Conservation (phyloP, 1,140 invertebrate genomes). For the Apis florea region DNA sequence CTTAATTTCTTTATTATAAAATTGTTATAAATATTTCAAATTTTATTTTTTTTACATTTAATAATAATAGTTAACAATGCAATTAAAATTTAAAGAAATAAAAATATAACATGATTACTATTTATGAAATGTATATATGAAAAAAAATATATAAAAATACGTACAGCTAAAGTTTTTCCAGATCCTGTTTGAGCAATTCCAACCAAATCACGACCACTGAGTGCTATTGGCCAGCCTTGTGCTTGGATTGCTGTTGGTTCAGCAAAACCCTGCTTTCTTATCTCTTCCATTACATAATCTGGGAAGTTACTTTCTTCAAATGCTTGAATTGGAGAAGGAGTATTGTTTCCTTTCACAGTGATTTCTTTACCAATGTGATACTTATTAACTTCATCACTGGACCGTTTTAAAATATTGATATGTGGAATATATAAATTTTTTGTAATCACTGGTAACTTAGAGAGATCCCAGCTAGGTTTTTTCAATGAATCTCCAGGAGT, state of each 20-base stretch:
- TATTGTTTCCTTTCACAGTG: slow-evolving; percentile 90
- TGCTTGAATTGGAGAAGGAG: slow-evolving; percentile 91
- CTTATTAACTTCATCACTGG: slow-evolving; percentile 86
- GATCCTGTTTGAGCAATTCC: slow-evolving; percentile 98
- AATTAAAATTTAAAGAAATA: too few relatives aligned
- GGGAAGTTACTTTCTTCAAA: slow-evolving; percentile 96
- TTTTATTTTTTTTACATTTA: background rate
- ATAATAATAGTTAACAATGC: too few relatives aligned
- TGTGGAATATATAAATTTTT: slow-evolving; percentile 97
- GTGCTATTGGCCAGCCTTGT: slow-evolving; percentile 95
- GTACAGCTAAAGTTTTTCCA: slow-evolving; percentile 90
- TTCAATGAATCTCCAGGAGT: slow-evolving; percentile 89
- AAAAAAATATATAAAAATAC: slow-evolving; percentile 43
- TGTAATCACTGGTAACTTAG: slow-evolving; percentile 89
- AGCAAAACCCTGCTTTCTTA: slow-evolving; percentile 90
- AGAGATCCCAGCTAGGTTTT: slow-evolving; percentile 92
- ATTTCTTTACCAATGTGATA: slow-evolving; percentile 90
- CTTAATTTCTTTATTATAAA: background rate
- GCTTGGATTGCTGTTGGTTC: slow-evolving; percentile 94
- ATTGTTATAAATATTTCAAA: background rate
- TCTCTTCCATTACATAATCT: slow-evolving; percentile 89
- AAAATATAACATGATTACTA: too few relatives aligned
- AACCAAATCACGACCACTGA: slow-evolving; percentile 94
- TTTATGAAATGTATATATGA: background rate
- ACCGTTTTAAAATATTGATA: slow-evolving; percentile 86